Conservation (phyloP, 1,140 invertebrate genomes). For the Cydia splendana region DNA sequence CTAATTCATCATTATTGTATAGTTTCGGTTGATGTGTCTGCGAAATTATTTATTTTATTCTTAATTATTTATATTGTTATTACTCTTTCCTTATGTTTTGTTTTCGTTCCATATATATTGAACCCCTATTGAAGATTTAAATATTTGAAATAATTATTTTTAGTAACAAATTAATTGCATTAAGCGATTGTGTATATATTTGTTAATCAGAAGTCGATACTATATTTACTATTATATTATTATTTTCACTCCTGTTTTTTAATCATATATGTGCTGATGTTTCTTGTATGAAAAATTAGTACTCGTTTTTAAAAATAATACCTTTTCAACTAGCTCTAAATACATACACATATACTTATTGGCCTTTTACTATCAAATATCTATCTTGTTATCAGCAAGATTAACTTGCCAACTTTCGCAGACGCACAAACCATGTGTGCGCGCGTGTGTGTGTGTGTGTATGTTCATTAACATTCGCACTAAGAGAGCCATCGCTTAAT, state of each 20-base stretch:
- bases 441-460: constrained; percentile 55
- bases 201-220: neutral
- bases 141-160: neutral
- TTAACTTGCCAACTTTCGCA: constrained; percentile 43
- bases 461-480: constrained; percentile 52
- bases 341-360: neutral
- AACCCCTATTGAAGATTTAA: no score
- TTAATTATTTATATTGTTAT: neutral
- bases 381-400: constrained; percentile 12
- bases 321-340: neutral
- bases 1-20: constrained; percentile 44
- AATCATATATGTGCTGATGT: neutral
- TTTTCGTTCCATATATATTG: neutral
- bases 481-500: constrained; percentile 40
- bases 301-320: constrained; percentile 19
- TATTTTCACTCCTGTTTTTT: neutral
- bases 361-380: neutral
- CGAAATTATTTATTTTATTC: constrained; percentile 37
- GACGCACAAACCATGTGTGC: constrained; percentile 44
- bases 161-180: neutral
- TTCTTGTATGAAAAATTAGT: neutral
- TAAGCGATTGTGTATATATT: neutral
- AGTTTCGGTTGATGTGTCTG: constrained; percentile 44
- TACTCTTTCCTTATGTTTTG: neutral
- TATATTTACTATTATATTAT: neutral